Evolutionary conservation across 1,140 invertebrate species (phyloP).

Genomic region (Pseudomyrmex dendroicus): DNA sequence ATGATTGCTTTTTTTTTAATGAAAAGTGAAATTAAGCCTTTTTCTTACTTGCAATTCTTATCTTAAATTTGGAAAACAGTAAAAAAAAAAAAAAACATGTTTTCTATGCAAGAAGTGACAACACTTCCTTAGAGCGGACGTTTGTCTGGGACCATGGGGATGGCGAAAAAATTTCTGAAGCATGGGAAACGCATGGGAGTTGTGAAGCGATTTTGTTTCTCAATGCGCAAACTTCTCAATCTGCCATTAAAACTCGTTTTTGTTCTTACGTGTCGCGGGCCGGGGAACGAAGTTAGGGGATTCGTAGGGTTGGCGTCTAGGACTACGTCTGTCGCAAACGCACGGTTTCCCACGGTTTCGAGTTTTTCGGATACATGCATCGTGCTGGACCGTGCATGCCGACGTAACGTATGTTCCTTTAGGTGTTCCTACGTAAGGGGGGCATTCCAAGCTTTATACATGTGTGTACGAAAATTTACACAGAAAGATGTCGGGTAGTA

Average conservation of each 20-base stretch:
- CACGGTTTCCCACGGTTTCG: constrained; percentile 57
- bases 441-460: constrained; percentile 53
- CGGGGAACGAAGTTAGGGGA: constrained; percentile 52
- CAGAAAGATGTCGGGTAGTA: neutral
- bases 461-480: neutral
- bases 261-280: constrained; percentile 60
- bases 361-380: constrained; percentile 63
- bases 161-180: neutral
- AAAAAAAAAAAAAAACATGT: neutral
- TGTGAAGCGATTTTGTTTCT: constrained; percentile 24
- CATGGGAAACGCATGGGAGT: neutral
- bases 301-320: constrained; percentile 50
- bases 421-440: constrained; percentile 51
- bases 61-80: constrained; percentile 3
- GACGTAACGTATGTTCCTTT: constrained; percentile 39
- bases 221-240: constrained; percentile 28
- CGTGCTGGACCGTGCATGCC: constrained; percentile 60
- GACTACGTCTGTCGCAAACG: constrained; percentile 47
- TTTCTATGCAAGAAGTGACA: neutral
- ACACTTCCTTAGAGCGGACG: neutral
- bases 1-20: neutral
- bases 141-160: neutral
- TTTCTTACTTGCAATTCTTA: neutral
- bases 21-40: neutral
- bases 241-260: constrained; percentile 3